phyloP scores from a whole-genome alignment of 2,888 invertebrate genomes.

The Stegophylla sp. region DNA sequence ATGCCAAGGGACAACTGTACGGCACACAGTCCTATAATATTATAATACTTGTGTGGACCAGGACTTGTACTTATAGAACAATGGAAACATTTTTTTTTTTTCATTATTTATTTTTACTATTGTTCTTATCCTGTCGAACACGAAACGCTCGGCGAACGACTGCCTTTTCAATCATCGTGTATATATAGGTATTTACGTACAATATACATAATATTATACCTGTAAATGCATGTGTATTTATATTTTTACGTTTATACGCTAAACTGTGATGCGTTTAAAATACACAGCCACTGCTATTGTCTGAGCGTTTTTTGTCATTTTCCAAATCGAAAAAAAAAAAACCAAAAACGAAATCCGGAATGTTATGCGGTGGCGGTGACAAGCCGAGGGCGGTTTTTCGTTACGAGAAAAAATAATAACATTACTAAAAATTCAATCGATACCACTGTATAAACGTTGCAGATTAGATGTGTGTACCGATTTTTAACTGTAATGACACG shows the following conservation, averaged over 20 bases:
- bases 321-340: constrained; percentile 7
- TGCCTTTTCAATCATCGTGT: constrained; percentile 14
- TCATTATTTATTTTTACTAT: constrained; percentile 39
- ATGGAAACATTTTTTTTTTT: constrained; percentile 35
- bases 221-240: background rate
- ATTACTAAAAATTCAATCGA: no score
- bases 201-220: background rate
- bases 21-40: background rate
- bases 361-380: no score
- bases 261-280: no score
- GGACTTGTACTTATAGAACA: constrained; percentile 26
- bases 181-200: background rate
- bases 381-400: no score
- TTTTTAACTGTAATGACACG: no score
- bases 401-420: no score
- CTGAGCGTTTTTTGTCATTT: constrained; percentile 3
- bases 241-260: background rate
- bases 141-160: constrained; percentile 14
- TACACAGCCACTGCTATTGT: background rate
- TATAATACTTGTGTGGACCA: constrained; percentile 18
- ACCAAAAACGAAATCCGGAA: background rate
- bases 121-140: constrained; percentile 38
- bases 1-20: constrained; percentile 45
- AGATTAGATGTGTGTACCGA: no score
- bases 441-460: no score